These are phyloP conservation scores for Listronotus oregonensis DNA, from an alignment of 1,140 invertebrate genomes.

Conservation along the genomic window DNA sequence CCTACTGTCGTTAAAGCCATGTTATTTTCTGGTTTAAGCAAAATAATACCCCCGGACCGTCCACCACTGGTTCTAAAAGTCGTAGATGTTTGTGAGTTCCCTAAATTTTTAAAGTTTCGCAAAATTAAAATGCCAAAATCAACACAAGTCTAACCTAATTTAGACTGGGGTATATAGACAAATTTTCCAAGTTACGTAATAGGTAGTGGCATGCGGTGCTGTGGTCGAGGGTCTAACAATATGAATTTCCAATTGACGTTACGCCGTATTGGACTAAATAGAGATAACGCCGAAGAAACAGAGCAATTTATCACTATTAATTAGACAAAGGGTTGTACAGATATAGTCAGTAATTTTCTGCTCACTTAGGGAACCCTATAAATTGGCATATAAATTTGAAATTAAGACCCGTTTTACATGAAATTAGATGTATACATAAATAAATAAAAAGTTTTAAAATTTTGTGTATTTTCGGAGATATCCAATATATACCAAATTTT, in stretches of 20 bases:
- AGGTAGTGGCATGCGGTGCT: conserved; percentile 3
- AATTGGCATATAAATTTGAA: conserved; percentile 4
- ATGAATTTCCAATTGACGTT: conserved; percentile 11
- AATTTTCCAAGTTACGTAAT: conserved; percentile 1
- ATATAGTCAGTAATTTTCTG: conserved; percentile 13
- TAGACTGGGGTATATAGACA: background rate
- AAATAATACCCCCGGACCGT: too few species aligned
- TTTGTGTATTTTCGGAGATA: too few species aligned
- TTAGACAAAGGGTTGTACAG: conserved; percentile 18
- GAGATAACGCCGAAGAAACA: conserved; percentile 13
- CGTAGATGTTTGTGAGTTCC: too few species aligned
- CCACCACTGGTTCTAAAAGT: too few species aligned
- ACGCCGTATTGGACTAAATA: conserved; percentile 10
- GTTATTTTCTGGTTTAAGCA: too few species aligned
- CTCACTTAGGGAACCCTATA: conserved; percentile 1
- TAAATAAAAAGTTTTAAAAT: too few species aligned
- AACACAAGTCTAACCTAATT: too few species aligned
- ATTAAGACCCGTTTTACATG: background rate
- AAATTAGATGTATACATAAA: too few species aligned
- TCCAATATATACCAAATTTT: too few species aligned
- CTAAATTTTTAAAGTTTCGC: too few species aligned
- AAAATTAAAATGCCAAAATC: too few species aligned
- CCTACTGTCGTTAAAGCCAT: too few species aligned
- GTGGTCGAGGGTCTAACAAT: conserved; percentile 8
- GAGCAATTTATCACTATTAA: conserved; percentile 21